Conservation (phyloP, 2,888 invertebrate genomes). For the Blera fallax region DNA sequence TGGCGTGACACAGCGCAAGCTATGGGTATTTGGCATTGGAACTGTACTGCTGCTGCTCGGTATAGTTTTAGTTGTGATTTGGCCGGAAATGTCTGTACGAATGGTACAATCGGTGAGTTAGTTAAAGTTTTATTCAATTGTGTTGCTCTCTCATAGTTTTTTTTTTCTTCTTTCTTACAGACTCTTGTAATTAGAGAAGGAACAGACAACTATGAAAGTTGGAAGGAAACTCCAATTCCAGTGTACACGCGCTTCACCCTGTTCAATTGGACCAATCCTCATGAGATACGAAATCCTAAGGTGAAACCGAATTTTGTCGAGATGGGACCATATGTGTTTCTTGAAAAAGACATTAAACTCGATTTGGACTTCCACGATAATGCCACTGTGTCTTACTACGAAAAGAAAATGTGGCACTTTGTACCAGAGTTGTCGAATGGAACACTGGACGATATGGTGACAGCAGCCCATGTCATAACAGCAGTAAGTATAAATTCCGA, state of each 20-base stretch:
- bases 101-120: conserved; percentile 77
- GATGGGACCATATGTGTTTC: conserved; percentile 86
- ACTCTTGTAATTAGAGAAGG: conserved; percentile 85
- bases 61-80: conserved; percentile 76
- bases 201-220: conserved; percentile 87
- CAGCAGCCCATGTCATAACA: conserved; percentile 89
- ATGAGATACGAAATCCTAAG: conserved; percentile 83
- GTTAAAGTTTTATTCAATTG: not conserved
- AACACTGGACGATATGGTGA: conserved; percentile 85
- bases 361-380: conserved; percentile 87
- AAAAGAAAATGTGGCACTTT: conserved; percentile 89
- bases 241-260: conserved; percentile 89
- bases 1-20: conserved; percentile 79
- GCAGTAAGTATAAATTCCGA: conserved; percentile 85
- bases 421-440: conserved; percentile 87
- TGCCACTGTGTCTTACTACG: conserved; percentile 89
- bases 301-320: conserved; percentile 85
- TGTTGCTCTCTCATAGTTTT: not conserved
- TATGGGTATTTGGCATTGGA: conserved; percentile 80
- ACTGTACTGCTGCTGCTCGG: conserved; percentile 77
- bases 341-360: conserved; percentile 78
- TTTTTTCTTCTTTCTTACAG: conserved; percentile 79
- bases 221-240: conserved; percentile 92
- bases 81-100: conserved; percentile 76
- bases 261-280: conserved; percentile 90